Percentiles rank a stretch among this genome's conserved stretches.
These are phyloP conservation scores for Oscheius sp. DNA, from an alignment of 2,888 invertebrate genomes.

Conservation along the genomic window DNA sequence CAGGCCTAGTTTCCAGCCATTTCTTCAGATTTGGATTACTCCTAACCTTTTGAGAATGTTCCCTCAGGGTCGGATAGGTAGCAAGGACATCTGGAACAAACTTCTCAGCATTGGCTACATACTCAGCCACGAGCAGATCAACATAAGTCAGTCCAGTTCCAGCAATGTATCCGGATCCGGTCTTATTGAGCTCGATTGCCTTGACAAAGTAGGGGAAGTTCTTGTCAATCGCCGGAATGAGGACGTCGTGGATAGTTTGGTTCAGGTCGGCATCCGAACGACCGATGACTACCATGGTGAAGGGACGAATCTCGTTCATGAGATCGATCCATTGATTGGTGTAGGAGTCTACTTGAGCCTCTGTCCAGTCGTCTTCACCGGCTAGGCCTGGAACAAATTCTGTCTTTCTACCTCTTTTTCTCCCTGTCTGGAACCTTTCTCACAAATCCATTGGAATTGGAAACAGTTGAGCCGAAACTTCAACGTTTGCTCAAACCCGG, in stretches of 20 bases:
- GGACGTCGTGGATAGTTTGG: not conserved
- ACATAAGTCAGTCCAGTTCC: not conserved
- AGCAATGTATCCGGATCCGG: not conserved
- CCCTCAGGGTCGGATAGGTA: not conserved
- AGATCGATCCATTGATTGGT: slow-evolving; percentile 57
- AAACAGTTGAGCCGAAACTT: too few species aligned
- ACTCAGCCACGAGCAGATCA: not conserved
- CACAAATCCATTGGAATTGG: too few species aligned
- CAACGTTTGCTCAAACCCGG: too few species aligned
- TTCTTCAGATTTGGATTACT: not conserved
- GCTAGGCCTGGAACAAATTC: slow-evolving; percentile 35
- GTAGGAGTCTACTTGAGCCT: slow-evolving; percentile 45
- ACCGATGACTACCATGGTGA: slow-evolving; percentile 44
- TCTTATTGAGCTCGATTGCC: not conserved
- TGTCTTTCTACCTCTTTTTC: too few species aligned
- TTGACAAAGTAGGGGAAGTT: slow-evolving; percentile 7
- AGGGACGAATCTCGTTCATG: slow-evolving; percentile 43
- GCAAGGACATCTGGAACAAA: not conserved
- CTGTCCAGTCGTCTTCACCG: not conserved
- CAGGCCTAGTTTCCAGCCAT: not conserved
- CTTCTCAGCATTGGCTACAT: not conserved
- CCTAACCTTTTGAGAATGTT: not conserved
- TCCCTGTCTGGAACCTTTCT: too few species aligned
- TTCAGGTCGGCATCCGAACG: slow-evolving; percentile 46
- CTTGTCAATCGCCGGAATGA: not conserved